Conservation (phyloP, 1,140 invertebrate genomes). For the Cheumatopsyche charites region DNA sequence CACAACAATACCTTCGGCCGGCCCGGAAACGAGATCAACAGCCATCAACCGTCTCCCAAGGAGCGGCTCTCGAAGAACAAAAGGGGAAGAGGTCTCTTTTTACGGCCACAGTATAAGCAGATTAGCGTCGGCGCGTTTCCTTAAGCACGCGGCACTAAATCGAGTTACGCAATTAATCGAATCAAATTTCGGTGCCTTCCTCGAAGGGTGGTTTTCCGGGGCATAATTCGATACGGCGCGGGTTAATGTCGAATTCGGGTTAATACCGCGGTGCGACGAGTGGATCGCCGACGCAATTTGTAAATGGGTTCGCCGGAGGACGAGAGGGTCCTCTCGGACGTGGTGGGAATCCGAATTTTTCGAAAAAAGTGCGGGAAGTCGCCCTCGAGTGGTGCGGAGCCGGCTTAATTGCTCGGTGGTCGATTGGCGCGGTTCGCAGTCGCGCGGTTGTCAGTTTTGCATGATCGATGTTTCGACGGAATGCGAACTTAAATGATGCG, state of each 20-base stretch:
- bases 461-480: no score
- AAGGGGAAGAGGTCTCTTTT: neutral
- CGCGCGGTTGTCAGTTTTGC: no score
- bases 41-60: no score
- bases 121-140: slow-evolving; percentile 24
- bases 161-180: slow-evolving; percentile 29
- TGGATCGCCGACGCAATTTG: slow-evolving; percentile 19
- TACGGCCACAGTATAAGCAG: slow-evolving; percentile 32
- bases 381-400: no score
- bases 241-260: slow-evolving; percentile 16
- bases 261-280: neutral
- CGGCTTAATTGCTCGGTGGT: no score
- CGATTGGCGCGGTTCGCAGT: no score
- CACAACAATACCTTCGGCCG: no score
- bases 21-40: no score
- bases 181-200: slow-evolving; percentile 28
- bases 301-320: slow-evolving; percentile 13
- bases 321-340: slow-evolving; percentile 1
- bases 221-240: slow-evolving; percentile 21
- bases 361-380: no score
- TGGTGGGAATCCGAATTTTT: neutral
- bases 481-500: no score
- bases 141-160: slow-evolving; percentile 34
- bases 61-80: no score
- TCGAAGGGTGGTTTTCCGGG: neutral